A percentile compares a stretch with the other conserved stretches of the same genome.
These are phyloP conservation scores for Fragum whitleyi DNA, from an alignment of 2,888 invertebrate genomes.

Conservation along the genomic window DNA sequence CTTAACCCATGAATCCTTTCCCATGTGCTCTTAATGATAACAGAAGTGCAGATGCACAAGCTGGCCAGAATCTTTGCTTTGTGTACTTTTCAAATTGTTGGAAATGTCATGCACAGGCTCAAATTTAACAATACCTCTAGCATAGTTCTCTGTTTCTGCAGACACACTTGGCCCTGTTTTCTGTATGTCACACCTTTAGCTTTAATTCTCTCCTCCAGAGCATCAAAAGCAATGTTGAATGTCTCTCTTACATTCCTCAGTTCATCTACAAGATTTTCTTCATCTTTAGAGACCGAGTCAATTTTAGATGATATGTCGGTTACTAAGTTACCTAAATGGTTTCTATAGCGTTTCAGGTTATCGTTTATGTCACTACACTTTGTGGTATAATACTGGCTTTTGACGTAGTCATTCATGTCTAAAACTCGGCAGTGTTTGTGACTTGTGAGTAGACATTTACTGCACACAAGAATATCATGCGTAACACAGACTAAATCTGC, in stretches of 20 bases:
- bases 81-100: too few species aligned
- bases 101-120: too few species aligned
- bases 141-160: slow-evolving; percentile 63
- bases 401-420: slow-evolving; percentile 65
- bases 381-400: slow-evolving; percentile 56
- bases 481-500: slow-evolving; percentile 65
- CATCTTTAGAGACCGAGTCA: slow-evolving; percentile 58
- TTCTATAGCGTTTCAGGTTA: slow-evolving; percentile 56
- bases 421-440: slow-evolving; percentile 62
- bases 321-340: slow-evolving; percentile 52
- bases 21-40: too few species aligned
- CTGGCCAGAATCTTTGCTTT: too few species aligned
- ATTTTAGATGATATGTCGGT: slow-evolving; percentile 52
- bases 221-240: slow-evolving; percentile 61
- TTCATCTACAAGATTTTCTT: slow-evolving; percentile 55
- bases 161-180: slow-evolving; percentile 47
- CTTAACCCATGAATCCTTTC: too few species aligned
- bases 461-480: slow-evolving; percentile 64
- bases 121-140: slow-evolving; percentile 56
- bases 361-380: slow-evolving; percentile 60
- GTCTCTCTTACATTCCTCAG: slow-evolving; percentile 53
- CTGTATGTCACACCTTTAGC: slow-evolving; percentile 46
- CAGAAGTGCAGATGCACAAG: too few species aligned
- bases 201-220: slow-evolving; percentile 52
- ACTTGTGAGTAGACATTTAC: slow-evolving; percentile 61